Evolutionary conservation across 37 sponge, comb jelly and placozoan genomes (phyloP), one percentile per base, ranked within the genome.

Genomic region (Ephydatia muelleri): DNA sequence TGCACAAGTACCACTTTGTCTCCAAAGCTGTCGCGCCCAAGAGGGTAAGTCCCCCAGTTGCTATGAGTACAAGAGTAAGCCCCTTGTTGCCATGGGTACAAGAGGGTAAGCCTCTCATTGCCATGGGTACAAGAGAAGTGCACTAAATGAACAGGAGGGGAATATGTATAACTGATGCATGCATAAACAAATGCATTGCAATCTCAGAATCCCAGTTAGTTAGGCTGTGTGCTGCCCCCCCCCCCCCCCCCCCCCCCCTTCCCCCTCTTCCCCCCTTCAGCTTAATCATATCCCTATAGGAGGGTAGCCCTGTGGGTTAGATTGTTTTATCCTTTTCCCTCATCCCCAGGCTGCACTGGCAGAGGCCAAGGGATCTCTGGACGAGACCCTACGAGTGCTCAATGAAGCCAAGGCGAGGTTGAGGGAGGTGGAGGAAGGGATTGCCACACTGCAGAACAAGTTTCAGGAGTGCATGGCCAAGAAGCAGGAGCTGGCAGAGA

Each of bases 1-100:
- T 98, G 99, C 95, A 98, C 96, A 98, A 98, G 86, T 98, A 96
- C 72, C 96, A 98, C 86, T 92, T 92, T 82, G 99, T 98, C 70
- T 80, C 96, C 65, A 96, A 90, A 75, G 83, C 87, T 40, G 99
- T 98, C 22, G 99, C 96, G 72, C 99, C 99, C 0, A 98, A 98
- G 74, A 88, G 96, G 67, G 97, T 92, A 84, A 88, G 95, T 76
- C 47, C 12, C 4, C 5, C 76, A 25, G 3, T 33, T 75, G 30
- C 34, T 28, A 72, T 72, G 73, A 22, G 16, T 72, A 72, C 27
- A 14, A 72, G 27, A 22, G 66, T n/a, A n/a, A n/a, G 43, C 43
- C 43, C 6, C 43, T 9, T 6, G 6, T n/a, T n/a, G n/a, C n/a
- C n/a, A n/a, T n/a, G n/a, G n/a, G n/a, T n/a, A n/a, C n/a, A n/a